A percentile compares a stretch with the other conserved stretches of the same genome.
Evolutionary conservation across 2,888 invertebrate species (phyloP).

Genomic region (Podotricha telesiphe): DNA sequence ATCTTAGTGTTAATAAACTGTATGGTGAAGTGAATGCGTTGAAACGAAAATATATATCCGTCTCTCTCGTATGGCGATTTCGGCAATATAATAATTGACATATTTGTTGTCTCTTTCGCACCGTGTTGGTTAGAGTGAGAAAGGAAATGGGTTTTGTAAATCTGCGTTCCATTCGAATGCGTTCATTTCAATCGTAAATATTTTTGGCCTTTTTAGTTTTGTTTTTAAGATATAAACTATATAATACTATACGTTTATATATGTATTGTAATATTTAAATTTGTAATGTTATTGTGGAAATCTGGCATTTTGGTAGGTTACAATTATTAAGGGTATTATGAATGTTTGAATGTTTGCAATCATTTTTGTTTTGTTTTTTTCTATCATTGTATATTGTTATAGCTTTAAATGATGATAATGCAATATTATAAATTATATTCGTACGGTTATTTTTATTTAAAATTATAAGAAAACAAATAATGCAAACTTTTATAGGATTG

Average conservation of each 20-base stretch:
- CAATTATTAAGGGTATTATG: too few species aligned
- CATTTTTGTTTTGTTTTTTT: neutral
- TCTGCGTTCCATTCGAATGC: slow-evolving; percentile 5
- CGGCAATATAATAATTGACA: too few species aligned
- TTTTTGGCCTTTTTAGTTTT: slow-evolving; percentile 10
- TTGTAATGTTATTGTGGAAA: neutral
- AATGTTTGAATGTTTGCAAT: neutral
- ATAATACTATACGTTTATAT: slow-evolving; percentile 10
- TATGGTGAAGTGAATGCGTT: slow-evolving; percentile 29
- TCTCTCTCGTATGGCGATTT: neutral
- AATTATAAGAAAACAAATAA: too few species aligned
- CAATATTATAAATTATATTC: too few species aligned
- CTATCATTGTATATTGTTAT: too few species aligned
- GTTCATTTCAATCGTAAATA: slow-evolving; percentile 14
- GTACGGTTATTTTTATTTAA: too few species aligned
- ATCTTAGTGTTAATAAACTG: slow-evolving; percentile 20
- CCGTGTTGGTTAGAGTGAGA: neutral
- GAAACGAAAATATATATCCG: neutral
- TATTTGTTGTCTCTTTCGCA: neutral
- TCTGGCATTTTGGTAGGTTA: slow-evolving; percentile 8
- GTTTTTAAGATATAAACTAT: slow-evolving; percentile 24
- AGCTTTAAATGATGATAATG: too few species aligned
- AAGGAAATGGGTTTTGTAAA: neutral
- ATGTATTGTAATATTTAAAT: neutral
- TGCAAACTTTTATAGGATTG: too few species aligned